Conservation (phyloP, 2,888 invertebrate genomes). For the Lasioglossum vierecki region DNA sequence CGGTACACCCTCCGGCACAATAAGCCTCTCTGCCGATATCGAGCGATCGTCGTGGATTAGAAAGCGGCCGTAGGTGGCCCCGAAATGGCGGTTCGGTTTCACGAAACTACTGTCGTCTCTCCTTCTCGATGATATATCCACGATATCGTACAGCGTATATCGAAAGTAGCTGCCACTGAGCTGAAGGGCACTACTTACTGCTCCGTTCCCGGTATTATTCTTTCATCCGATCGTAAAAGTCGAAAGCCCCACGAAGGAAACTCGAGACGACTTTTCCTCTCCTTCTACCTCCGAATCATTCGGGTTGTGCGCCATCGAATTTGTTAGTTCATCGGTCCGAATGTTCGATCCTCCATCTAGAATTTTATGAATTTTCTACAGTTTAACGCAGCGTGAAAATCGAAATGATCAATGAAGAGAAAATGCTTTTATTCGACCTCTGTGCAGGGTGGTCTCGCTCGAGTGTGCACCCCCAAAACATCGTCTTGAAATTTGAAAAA, state of each 20-base stretch:
- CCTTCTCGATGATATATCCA: background rate
- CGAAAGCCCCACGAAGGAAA: background rate
- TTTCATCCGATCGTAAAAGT: slow-evolving; percentile 8
- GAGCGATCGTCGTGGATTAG: slow-evolving; percentile 60
- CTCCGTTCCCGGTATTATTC: background rate
- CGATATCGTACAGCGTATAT: background rate
- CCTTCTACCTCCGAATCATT: background rate
- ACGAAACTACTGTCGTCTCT: background rate
- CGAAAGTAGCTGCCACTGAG: background rate
- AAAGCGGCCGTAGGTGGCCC: slow-evolving; percentile 42
- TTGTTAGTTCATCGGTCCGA: too few relatives aligned
- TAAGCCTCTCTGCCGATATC: slow-evolving; percentile 54
- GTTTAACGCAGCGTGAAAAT: too few relatives aligned
- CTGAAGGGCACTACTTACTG: background rate
- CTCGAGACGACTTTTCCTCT: background rate
- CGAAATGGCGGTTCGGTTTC: background rate
- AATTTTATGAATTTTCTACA: too few relatives aligned
- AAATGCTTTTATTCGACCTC: too few relatives aligned
- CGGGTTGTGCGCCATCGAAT: too few relatives aligned
- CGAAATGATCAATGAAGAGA: too few relatives aligned
- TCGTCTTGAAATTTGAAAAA: too few relatives aligned
- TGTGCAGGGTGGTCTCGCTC: too few relatives aligned
- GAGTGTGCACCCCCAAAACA: too few relatives aligned
- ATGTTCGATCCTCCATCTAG: too few relatives aligned
- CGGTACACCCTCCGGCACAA: slow-evolving; percentile 27